phyloP scores from a whole-genome alignment of 2,113 vertebrate species.

The Anhinga anhinga region DNA sequence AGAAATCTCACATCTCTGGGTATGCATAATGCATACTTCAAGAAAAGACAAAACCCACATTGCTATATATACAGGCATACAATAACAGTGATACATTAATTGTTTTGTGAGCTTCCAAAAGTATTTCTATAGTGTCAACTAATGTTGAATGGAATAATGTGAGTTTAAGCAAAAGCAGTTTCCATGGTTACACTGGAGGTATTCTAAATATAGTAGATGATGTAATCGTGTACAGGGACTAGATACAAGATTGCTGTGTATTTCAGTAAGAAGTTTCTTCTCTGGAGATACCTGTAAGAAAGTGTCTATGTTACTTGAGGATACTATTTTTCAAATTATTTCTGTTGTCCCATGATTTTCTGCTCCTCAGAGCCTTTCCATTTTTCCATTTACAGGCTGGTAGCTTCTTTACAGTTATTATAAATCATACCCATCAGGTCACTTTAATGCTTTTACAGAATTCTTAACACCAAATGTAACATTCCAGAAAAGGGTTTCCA shows the following conservation, averaged over 20 bases:
- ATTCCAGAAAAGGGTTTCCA: neutral
- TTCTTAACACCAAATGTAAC: neutral
- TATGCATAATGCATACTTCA: neutral
- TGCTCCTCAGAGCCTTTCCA: slow-evolving; percentile 46
- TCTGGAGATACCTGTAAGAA: slow-evolving; percentile 37
- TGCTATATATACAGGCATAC: neutral
- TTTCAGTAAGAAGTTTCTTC: slow-evolving; percentile 67
- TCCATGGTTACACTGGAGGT: slow-evolving; percentile 75
- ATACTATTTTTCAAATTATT: slow-evolving; percentile 65
- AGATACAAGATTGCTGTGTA: slow-evolving; percentile 35
- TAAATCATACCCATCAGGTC: slow-evolving; percentile 32
- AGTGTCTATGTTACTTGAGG: slow-evolving; percentile 49
- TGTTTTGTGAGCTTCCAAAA: slow-evolving; percentile 63
- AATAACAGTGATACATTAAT: slow-evolving; percentile 28
- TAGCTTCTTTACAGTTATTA: slow-evolving; percentile 45
- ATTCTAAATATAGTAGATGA: slow-evolving; percentile 78
- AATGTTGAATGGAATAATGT: slow-evolving; percentile 63
- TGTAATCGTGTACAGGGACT: slow-evolving; percentile 69
- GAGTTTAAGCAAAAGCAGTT: slow-evolving; percentile 76
- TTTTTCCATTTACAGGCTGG: slow-evolving; percentile 37
- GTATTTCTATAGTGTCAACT: slow-evolving; percentile 57
- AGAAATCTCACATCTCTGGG: neutral
- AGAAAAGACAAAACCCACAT: neutral
- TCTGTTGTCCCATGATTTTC: slow-evolving; percentile 56
- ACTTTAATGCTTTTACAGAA: neutral